Evolutionary conservation across 1,140 invertebrate species (phyloP), one percentile per base, ranked within the genome.

Genomic region (Polyergus mexicanus): DNA sequence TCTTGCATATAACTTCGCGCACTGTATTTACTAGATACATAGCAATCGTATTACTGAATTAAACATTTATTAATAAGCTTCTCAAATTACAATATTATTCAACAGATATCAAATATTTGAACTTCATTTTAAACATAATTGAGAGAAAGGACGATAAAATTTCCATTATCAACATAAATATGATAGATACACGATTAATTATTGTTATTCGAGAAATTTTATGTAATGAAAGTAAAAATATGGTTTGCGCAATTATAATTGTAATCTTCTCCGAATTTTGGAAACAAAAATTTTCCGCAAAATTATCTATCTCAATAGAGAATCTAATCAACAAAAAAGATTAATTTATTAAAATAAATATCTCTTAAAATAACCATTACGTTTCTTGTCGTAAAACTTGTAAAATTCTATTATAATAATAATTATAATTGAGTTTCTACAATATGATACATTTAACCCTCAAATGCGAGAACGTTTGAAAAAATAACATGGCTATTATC

Each of bases 1-100:
- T 44, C n/a, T 56, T 16, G 11, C 38, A 47, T 16, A 83, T 16
- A 83, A 60, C 13, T 38, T 72, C 7, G 35, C 28, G 69, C 28
- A 72, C n/a, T 13, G n/a, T 32, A 22, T 47, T 58, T 32, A 58
- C 8, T 72, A 41, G 6, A 8, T 51, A 81, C 41, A 32, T 72
- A 47, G 25, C 13, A 13, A 25, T 47, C 41, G 7, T 19, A n/a
- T 47, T 47, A 72, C 35, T 62, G 35, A 83, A 83, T 83, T 47
- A 22, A 72, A 47, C 19, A 44, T 19, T 44, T 54, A 32, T 60
- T 63, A 22, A 41, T 69, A 16, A 54, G 10, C 44, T 38, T 25
- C 19, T 25, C 25, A 7, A 56, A 47, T 54, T 69, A 54, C n/a
- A n/a, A n/a, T n/a, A 54, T 69, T 69, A n/a, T n/a, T 56, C 32